Evolutionary conservation across 1,140 invertebrate species (phyloP), one percentile per base, ranked within the genome.

Genomic region (Asbolus verrucosus): DNA sequence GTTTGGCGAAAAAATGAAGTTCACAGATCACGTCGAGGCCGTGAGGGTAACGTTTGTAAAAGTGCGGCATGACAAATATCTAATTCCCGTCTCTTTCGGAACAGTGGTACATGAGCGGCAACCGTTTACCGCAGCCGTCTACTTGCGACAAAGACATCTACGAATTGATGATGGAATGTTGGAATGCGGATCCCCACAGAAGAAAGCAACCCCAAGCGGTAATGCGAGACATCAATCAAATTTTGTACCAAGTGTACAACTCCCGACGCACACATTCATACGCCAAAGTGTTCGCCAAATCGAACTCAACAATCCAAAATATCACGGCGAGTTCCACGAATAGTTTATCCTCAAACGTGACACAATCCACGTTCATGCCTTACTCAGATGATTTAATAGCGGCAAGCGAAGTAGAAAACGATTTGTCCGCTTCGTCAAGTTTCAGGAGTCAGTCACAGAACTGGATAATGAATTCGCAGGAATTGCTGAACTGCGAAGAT

Each of bases 141-240:
- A 84, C 84, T 5, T 98, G 95, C 81, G 93, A 95, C 11, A 69
- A 81, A 1, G 91, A 93, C 76, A 90, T 99, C 43, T 96, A 92
- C 80, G 83, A 87, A 69, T 83, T 98, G 14, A 96, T 98, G 87
- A 81, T 84, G 11, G 90, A 94, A 74, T 96, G 96, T 76, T 99
- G 97, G 97, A 86, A 89, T 65, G 79, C 87, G 14, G 88, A 92
- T 75, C 89, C 89, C 1, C 86, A 89, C 19, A 81, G 83, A 13
- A 82, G 91, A 8, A 92, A 92, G 79, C 87, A 89, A 71, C 91
- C 93, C 38, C 93, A 94, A 81, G 88, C 88, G 36, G 89, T 94
- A 71, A 90, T 93, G 87, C 85, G 93, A 82, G 92, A 94, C 82
- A 88, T 94, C 39, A 91, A 93, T 82, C 90, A 92, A 80, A 88